Evolutionary conservation across 2,888 invertebrate genomes (phyloP).

Genomic region (Conus canariensis): DNA sequence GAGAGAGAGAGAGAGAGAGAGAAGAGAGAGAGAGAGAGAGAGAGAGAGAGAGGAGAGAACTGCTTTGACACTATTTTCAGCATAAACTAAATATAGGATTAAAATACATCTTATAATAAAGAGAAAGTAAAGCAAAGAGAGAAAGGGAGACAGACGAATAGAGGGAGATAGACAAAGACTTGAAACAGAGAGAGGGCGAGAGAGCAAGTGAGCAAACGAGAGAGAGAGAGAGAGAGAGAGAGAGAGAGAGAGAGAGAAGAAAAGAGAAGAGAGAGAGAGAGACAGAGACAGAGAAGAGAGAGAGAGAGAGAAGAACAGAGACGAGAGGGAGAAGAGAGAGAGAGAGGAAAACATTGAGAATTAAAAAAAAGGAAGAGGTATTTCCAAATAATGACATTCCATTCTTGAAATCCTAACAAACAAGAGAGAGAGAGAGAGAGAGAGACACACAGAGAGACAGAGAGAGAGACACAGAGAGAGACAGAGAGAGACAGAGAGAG

Average conservation of each 20-base stretch:
- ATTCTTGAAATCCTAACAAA: neutral
- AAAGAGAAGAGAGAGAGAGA: neutral
- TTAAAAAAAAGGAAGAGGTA: neutral
- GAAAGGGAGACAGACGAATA: neutral
- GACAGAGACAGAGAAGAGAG: neutral
- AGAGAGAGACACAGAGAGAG: neutral
- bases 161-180: neutral
- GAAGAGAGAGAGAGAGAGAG: too few relatives aligned
- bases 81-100: too few relatives aligned
- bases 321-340: too few relatives aligned
- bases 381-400: too few relatives aligned
- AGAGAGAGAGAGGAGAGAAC: too few relatives aligned
- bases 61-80: too few relatives aligned
- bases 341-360: too few relatives aligned
- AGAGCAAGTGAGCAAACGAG: neutral
- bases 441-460: neutral
- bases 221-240: neutral
- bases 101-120: too few relatives aligned
- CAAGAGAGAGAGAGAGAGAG: neutral
- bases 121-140: neutral
- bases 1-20: too few relatives aligned
- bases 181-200: constrained; percentile 11
- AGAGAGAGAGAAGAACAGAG: neutral
- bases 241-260: constrained; percentile 5
- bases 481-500: neutral